Conservation (phyloP, 2,113 vertebrate genomes). For the Holacanthus passer region DNA sequence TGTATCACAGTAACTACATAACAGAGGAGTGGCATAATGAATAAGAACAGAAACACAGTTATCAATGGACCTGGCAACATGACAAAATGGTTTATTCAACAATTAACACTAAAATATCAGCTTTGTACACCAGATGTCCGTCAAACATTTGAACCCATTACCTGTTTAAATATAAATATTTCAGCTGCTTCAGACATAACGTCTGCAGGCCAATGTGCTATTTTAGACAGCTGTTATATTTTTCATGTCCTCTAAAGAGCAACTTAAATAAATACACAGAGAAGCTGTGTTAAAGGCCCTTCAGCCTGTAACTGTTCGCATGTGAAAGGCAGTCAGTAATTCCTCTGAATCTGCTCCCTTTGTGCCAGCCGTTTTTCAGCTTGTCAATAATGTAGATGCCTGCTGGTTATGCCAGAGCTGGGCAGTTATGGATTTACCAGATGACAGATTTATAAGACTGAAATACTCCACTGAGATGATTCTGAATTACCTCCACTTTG, state of each 20-base stretch:
- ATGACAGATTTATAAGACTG: constrained; percentile 48
- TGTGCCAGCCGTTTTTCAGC: constrained; percentile 30
- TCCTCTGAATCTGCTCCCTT: constrained; percentile 38
- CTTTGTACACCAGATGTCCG: not conserved
- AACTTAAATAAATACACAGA: constrained; percentile 16
- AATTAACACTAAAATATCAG: not conserved
- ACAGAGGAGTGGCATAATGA: too few relatives aligned
- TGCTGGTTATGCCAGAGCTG: constrained; percentile 34
- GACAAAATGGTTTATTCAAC: too few relatives aligned
- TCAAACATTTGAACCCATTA: not conserved
- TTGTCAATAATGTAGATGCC: constrained; percentile 59
- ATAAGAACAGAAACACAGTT: too few relatives aligned
- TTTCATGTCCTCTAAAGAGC: not conserved
- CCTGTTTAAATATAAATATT: constrained; percentile 14
- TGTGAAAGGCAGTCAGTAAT: constrained; percentile 24
- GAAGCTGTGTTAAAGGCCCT: constrained; percentile 1
- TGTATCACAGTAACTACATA: too few relatives aligned
- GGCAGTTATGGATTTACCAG: constrained; percentile 50
- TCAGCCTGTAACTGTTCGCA: constrained; percentile 7
- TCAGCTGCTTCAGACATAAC: not conserved
- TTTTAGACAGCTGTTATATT: not conserved
- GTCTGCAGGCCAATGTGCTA: not conserved
- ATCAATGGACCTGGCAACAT: too few relatives aligned
- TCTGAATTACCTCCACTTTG: constrained; percentile 31
- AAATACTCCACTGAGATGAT: constrained; percentile 35